phyloP scores from a whole-genome alignment of 2,888 invertebrate genomes.

The Phortica magna region DNA sequence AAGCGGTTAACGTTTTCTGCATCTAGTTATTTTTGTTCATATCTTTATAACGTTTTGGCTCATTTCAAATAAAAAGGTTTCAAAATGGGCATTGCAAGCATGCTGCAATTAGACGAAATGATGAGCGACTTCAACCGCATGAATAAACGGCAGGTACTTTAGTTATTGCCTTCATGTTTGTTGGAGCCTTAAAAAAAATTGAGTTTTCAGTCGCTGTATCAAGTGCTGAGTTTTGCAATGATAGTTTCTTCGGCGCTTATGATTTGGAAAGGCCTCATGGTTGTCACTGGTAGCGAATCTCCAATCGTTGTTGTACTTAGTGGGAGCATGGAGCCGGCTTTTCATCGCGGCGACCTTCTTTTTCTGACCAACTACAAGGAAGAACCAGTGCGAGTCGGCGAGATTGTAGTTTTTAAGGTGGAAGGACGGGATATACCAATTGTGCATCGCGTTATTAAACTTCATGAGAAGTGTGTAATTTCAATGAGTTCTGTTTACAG shows the following conservation, averaged over 20 bases:
- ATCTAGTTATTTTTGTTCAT: background rate
- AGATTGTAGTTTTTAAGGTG: constrained; percentile 99
- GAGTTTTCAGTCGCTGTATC: constrained; percentile 88
- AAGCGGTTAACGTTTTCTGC: constrained; percentile 43
- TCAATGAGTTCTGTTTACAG: background rate
- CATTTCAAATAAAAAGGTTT: background rate
- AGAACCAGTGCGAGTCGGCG: constrained; percentile 97
- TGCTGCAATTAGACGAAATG: constrained; percentile 82
- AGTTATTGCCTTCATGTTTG: constrained; percentile 29
- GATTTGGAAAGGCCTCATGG: constrained; percentile 99
- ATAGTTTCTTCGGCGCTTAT: constrained; percentile 99
- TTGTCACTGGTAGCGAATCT: constrained; percentile 98
- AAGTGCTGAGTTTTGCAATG: constrained; percentile 99
- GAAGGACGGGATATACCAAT: constrained; percentile 99
- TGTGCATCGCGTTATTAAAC: constrained; percentile 96
- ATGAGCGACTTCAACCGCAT: constrained; percentile 98
- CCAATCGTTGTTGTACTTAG: constrained; percentile 98
- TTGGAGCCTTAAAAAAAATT: constrained; percentile 16
- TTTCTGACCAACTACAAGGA: constrained; percentile 98
- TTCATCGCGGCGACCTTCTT: constrained; percentile 97
- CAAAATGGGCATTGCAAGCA: constrained; percentile 76
- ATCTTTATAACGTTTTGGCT: constrained; percentile 7
- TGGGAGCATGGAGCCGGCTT: constrained; percentile 99
- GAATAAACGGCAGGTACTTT: constrained; percentile 96
- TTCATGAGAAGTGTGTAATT: constrained; percentile 93